Evolutionary conservation across 2,113 vertebrate genomes (phyloP).

Genomic region (Misgurnus anguillicaudatus): DNA sequence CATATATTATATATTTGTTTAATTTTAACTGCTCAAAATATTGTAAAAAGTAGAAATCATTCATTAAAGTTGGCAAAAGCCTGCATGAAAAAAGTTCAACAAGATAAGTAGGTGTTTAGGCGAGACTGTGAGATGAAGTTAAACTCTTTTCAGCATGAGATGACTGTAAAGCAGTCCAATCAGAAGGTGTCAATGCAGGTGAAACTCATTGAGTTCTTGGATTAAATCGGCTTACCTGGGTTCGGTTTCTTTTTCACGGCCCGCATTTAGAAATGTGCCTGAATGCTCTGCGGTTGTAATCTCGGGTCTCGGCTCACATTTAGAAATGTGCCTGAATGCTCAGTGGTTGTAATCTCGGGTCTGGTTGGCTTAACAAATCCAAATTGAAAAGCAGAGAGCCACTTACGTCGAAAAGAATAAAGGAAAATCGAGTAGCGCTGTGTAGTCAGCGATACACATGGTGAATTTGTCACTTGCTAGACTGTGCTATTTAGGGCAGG

Average conservation of each 20-base stretch:
- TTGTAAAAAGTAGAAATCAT: conserved; percentile 61
- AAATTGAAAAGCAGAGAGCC: conserved; percentile 11
- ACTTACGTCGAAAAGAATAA: conserved; percentile 14
- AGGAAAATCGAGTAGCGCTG: not conserved
- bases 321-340: conserved; percentile 3
- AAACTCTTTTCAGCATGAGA: conserved; percentile 20
- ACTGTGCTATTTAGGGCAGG: conserved; percentile 26
- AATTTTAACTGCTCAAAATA: conserved; percentile 62
- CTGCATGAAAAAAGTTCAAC: conserved; percentile 54
- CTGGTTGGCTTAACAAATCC: conserved; percentile 12
- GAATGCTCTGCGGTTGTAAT: conserved; percentile 1
- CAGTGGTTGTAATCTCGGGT: conserved; percentile 12
- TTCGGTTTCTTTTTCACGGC: not conserved
- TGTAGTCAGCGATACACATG: not conserved
- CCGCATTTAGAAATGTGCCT: conserved; percentile 6
- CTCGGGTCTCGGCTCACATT: not conserved
- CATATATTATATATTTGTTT: conserved; percentile 52
- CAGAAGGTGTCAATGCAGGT: conserved; percentile 12
- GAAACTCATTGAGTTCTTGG: not conserved
- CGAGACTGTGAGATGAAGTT: conserved; percentile 30
- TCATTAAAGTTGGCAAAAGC: conserved; percentile 60
- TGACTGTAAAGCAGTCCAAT: not conserved
- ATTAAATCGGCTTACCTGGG: conserved; percentile 1
- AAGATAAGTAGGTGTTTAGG: conserved; percentile 31
- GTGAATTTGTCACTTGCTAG: conserved; percentile 11